Conservation (phyloP, 2,888 invertebrate genomes). For the Acronicta aceris region DNA sequence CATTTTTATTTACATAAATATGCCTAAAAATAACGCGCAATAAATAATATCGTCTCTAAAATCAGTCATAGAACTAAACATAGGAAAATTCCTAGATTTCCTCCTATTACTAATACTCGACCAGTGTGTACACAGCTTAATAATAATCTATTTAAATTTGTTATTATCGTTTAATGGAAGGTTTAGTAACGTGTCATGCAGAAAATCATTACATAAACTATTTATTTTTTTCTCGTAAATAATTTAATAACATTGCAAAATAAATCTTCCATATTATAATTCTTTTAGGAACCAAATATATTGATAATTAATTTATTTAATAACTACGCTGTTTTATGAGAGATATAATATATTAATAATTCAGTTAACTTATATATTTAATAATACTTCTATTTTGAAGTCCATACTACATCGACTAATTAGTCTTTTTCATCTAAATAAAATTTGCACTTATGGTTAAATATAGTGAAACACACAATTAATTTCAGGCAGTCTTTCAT, state of each 20-base stretch:
- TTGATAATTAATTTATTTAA: constrained; percentile 53
- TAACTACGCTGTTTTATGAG: constrained; percentile 39
- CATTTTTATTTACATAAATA: constrained; percentile 20
- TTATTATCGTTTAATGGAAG: constrained; percentile 79
- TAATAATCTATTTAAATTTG: constrained; percentile 61
- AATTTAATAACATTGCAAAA: constrained; percentile 71
- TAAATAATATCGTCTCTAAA: constrained; percentile 32
- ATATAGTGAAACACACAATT: too few relatives aligned
- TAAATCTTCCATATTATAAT: constrained; percentile 62
- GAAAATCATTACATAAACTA: constrained; percentile 50
- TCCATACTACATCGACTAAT: too few relatives aligned
- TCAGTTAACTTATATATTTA: too few relatives aligned
- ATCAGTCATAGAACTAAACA: background rate
- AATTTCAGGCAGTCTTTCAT: too few relatives aligned
- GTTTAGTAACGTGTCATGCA: constrained; percentile 65
- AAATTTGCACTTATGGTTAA: too few relatives aligned
- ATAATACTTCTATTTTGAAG: too few relatives aligned
- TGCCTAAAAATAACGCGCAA: background rate
- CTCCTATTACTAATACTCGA: constrained; percentile 17
- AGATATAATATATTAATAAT: constrained; percentile 6
- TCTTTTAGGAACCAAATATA: constrained; percentile 79
- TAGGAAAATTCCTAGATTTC: background rate
- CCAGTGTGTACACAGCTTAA: constrained; percentile 47
- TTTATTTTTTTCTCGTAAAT: constrained; percentile 59
- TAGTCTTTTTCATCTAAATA: too few relatives aligned